A percentile compares a stretch with the other conserved stretches of the same genome.
phyloP scores from a whole-genome alignment of 2,888 invertebrate genomes.

The Pyrochroa serraticornis region DNA sequence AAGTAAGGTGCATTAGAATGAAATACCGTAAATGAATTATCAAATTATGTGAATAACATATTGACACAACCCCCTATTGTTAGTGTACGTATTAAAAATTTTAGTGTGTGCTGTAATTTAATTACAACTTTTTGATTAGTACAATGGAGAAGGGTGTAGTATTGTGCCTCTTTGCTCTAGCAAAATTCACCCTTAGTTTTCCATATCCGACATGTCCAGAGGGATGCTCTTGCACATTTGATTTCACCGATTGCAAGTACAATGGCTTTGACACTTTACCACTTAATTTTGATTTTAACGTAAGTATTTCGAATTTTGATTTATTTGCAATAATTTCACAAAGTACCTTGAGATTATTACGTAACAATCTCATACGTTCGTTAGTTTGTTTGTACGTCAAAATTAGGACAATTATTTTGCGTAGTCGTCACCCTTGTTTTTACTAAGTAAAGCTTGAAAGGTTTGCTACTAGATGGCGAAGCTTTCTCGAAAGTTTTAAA shows the following conservation, averaged over 20 bases:
- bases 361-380: no score
- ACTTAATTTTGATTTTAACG: conserved; percentile 35
- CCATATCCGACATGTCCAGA: conserved; percentile 31
- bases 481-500: neutral
- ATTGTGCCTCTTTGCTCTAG: conserved; percentile 11
- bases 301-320: conserved; percentile 33
- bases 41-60: conserved; percentile 4
- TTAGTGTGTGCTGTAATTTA: neutral
- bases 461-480: conserved; percentile 19
- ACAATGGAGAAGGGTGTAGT: conserved; percentile 17
- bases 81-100: neutral
- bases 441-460: neutral
- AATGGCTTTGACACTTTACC: conserved; percentile 35
- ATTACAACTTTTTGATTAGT: neutral
- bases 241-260: conserved; percentile 36
- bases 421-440: neutral
- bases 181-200: conserved; percentile 2
- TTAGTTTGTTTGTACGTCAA: neutral
- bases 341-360: no score
- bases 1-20: conserved; percentile 14
- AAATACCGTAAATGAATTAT: neutral
- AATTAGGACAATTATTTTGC: neutral
- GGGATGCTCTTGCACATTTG: conserved; percentile 34
- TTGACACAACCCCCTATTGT: neutral
- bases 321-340: neutral